Base-by-base conservation (phyloP, 1,140 invertebrate species). In the Listronotus bonariensis region DNA sequence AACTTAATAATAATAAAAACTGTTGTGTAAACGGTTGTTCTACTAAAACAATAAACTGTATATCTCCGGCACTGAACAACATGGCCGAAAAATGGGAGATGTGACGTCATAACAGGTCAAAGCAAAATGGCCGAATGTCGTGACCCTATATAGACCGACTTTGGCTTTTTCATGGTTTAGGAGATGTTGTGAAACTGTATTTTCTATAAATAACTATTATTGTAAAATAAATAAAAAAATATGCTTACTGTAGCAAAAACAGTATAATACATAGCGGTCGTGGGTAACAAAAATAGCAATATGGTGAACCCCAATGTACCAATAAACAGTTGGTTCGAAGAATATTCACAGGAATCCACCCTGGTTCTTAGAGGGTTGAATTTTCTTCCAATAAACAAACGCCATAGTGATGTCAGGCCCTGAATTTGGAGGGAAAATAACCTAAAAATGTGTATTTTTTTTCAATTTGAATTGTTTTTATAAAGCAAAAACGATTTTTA, bases 341-440 rank as follows among this genome's bases (percentile, higher is more conserved):
- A 87, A 78, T 96, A 93, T 67, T 88, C 81, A 73, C 88, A 89
- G 4, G 89, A 91, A 78, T 94, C 92, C 0, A 93, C 87, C 71
- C 91, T 82, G 48, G 87, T 82, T 73, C 93, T 83, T 10, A 97
- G 75, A 15, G 93, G 93, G 83, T 97, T 98, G 78, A 91, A 93
- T 78, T 97, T 97, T 72, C 92, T 88, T 0, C 95, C 95, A 54
- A 95, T 84, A 81, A 98, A 96, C 31, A 97, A 80, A 58, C 93
- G 82, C 79, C 92, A 90, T 12, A 97, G 80, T 3, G 93, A 89
- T 53, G 82, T 85, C 9, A 97, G 78, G 0, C 89, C 88, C 63
- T 81, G 86, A 31, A 94, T 77, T 81, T 96, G 92, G 42, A 96
- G 82, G 69, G 88, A 87, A 76, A 93, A 95, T 9, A 97, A 78